A percentile compares a stretch with the other conserved stretches of the same genome.
These are phyloP conservation scores for Apolygus lucorum DNA, from an alignment of 1,140 invertebrate species.

Conservation along the genomic window DNA sequence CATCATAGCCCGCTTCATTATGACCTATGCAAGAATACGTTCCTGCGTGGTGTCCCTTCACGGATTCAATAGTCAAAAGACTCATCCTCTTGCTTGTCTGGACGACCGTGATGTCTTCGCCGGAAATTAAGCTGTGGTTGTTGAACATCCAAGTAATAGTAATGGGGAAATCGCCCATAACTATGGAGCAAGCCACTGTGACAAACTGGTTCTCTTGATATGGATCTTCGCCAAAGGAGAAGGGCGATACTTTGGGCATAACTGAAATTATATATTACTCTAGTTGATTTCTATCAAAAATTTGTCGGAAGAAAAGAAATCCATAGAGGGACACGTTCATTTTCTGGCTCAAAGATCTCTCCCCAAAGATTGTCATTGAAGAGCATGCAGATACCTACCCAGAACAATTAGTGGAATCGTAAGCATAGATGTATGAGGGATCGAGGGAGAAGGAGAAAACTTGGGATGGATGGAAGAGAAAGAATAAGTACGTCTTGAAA, in stretches of 20 bases:
- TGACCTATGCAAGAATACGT: conserved; percentile 54
- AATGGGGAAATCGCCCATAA: conserved; percentile 61
- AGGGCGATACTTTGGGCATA: conserved; percentile 51
- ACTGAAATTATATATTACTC: too few species aligned
- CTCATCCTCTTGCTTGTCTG: conserved; percentile 55
- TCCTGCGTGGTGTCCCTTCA: conserved; percentile 48
- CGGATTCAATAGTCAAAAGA: conserved; percentile 41
- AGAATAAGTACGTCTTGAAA: too few species aligned
- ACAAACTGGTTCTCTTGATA: conserved; percentile 36
- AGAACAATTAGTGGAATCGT: too few species aligned
- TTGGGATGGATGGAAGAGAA: too few species aligned
- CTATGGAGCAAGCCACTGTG: conserved; percentile 58
- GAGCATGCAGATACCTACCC: too few species aligned
- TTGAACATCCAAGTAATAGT: conserved; percentile 59
- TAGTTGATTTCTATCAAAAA: too few species aligned
- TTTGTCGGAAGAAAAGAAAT: too few species aligned
- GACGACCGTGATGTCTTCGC: conserved; percentile 49
- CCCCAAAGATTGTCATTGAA: too few species aligned
- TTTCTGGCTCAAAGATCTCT: too few species aligned
- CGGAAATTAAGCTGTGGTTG: conserved; percentile 32
- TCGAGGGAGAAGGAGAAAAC: too few species aligned
- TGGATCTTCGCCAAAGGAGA: conserved; percentile 55
- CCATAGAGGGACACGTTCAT: too few species aligned
- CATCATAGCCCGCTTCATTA: conserved; percentile 54
- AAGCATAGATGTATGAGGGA: too few species aligned